Evolutionary conservation across 2,888 invertebrate genomes (phyloP), one percentile per base, ranked within the genome.

Genomic region (Clostera curtula): DNA sequence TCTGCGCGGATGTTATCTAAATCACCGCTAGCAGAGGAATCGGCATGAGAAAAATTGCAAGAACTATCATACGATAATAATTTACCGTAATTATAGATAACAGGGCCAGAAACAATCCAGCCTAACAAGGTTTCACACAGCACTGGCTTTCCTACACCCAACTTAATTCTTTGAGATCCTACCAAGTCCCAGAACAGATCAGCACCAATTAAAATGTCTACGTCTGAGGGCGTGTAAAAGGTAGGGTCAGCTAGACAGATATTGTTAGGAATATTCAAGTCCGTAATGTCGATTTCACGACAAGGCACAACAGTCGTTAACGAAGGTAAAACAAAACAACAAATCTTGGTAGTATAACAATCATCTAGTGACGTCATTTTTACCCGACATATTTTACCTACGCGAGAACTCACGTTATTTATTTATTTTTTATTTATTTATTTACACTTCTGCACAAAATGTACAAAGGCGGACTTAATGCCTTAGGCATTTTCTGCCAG

Each of bases 151-250:
- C 27, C 21, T 2, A 16, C 1, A 3, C 37, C 39, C 18, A 41
- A 8, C 5, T n/a, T n/a, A 25, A 17, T 4, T 24, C 24, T 14
- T 36, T 36, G 10, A 3, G 12, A 13, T 15, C 34, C 34, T 11
- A 41, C 18, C 5, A 44, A 11, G 4, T 45, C 36, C 36, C 44
- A 40, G 12, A 48, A 36, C 5, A 34, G 9, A 14, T 43, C 43
- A 3, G 40, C 29, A 3, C 43, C 39, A 10, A 42, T 37, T 4
- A 43, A 24, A 11, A 43, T 23, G 8, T 41, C 40, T 4, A 40
- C 28, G 4, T 22, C 2, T 2, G 31, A 27, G 10, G 41, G 36
- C 6, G 31, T 17, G 22, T 43, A 10, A 19, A 43, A 42, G 3
- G 4, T 28, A 8, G 36, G 37, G 18, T 45, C 40, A 11, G 38